These are phyloP conservation scores for Aphidius gifuensis DNA, from an alignment of 1,140 invertebrate genomes.

Conservation along the genomic window DNA sequence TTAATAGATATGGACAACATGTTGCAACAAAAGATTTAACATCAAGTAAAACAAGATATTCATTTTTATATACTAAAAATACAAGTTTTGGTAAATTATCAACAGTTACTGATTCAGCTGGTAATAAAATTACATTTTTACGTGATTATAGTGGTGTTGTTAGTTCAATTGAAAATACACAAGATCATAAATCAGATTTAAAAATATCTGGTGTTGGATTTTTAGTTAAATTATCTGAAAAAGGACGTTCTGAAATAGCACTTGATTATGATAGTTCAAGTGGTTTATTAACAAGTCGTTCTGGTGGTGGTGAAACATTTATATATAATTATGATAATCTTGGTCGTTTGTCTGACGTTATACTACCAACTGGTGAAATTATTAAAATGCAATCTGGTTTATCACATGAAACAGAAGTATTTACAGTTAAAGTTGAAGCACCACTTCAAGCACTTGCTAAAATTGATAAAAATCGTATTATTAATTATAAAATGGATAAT, in stretches of 20 bases:
- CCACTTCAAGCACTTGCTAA: slow-evolving; percentile 48
- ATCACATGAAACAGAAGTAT: slow-evolving; percentile 65
- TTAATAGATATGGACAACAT: slow-evolving; percentile 93
- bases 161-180: slow-evolving; percentile 90
- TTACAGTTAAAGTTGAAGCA: slow-evolving; percentile 67
- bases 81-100: slow-evolving; percentile 92
- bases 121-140: slow-evolving; percentile 89
- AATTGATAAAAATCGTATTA: slow-evolving; percentile 44
- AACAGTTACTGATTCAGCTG: slow-evolving; percentile 87
- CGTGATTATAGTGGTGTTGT: slow-evolving; percentile 86
- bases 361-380: slow-evolving; percentile 86
- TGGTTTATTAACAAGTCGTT: slow-evolving; percentile 75
- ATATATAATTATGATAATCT: slow-evolving; percentile 87
- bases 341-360: slow-evolving; percentile 78
- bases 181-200: slow-evolving; percentile 86
- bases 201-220: slow-evolving; percentile 86
- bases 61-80: slow-evolving; percentile 95
- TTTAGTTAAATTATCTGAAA: slow-evolving; percentile 77
- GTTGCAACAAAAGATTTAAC: slow-evolving; percentile 89
- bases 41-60: slow-evolving; percentile 87
- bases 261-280: slow-evolving; percentile 79
- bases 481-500: slow-evolving; percentile 57
- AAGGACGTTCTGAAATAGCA: slow-evolving; percentile 76
- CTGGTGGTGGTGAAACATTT: slow-evolving; percentile 79
- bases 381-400: slow-evolving; percentile 73